Evolutionary conservation across 2,113 vertebrate genomes (phyloP).

Genomic region (Nycticorax nycticorax): DNA sequence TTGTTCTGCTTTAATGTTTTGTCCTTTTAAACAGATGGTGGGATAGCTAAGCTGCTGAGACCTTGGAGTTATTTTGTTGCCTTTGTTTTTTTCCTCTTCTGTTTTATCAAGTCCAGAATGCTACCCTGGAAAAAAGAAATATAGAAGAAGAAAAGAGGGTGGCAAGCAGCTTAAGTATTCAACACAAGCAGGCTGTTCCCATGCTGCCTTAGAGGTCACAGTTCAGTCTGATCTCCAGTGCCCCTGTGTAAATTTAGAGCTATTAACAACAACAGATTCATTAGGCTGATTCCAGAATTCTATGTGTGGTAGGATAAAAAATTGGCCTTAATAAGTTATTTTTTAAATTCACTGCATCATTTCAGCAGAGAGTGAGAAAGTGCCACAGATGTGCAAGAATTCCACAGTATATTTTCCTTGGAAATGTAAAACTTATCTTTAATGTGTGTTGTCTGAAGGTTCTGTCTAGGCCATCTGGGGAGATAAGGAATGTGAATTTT

Average conservation of each 20-base stretch:
- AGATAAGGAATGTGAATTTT: conserved; percentile 69
- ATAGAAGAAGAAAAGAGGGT: not conserved
- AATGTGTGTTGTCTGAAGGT: conserved; percentile 51
- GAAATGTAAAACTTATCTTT: conserved; percentile 68
- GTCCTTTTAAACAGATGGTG: conserved; percentile 66
- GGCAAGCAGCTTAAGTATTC: conserved; percentile 32
- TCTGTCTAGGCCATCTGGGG: conserved; percentile 62
- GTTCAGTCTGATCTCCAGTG: not conserved
- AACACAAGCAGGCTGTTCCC: not conserved
- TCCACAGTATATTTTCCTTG: conserved; percentile 64
- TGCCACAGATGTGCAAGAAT: conserved; percentile 58
- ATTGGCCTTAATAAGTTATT: not conserved
- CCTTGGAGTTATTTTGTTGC: conserved; percentile 57
- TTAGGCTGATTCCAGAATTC: not conserved
- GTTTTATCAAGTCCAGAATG: conserved; percentile 54
- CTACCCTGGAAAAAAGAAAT: conserved; percentile 51
- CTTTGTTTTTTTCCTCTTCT: conserved; percentile 56
- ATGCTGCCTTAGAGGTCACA: conserved; percentile 13
- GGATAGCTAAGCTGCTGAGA: conserved; percentile 9
- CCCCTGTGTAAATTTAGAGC: not conserved
- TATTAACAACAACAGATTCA: not conserved
- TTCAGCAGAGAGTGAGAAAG: conserved; percentile 53
- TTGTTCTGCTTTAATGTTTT: conserved; percentile 7
- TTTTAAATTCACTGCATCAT: conserved; percentile 42
- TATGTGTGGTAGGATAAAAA: not conserved